phyloP scores from a whole-genome alignment of 2,888 invertebrate species.

The Rotaria magnacalcarata region DNA sequence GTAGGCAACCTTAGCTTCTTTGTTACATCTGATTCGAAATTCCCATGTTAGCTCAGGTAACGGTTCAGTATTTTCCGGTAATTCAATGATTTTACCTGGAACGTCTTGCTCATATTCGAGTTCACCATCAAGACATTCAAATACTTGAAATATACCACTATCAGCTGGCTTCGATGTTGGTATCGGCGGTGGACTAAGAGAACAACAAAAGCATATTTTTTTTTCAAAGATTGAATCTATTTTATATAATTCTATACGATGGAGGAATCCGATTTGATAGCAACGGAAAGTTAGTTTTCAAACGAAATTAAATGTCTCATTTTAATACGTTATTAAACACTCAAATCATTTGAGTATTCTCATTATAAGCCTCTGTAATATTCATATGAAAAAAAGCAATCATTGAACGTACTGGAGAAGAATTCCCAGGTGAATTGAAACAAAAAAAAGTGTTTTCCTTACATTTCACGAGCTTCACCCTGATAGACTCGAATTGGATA shows the following conservation, averaged over 20 bases:
- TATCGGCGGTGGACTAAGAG: not conserved
- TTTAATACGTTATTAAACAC: too few relatives aligned
- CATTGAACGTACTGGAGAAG: too few relatives aligned
- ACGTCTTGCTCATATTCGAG: slow-evolving; percentile 46
- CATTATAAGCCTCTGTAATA: too few relatives aligned
- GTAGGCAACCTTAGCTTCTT: slow-evolving; percentile 91
- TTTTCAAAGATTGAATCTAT: too few relatives aligned
- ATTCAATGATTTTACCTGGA: slow-evolving; percentile 34
- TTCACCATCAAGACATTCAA: slow-evolving; percentile 41
- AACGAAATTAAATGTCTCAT: too few relatives aligned
- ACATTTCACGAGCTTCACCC: not conserved
- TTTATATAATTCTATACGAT: too few relatives aligned
- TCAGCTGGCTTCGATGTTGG: not conserved
- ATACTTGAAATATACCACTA: slow-evolving; percentile 37
- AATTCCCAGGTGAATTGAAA: too few relatives aligned
- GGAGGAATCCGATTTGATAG: too few relatives aligned
- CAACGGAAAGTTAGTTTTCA: too few relatives aligned
- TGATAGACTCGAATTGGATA: not conserved
- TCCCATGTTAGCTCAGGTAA: not conserved
- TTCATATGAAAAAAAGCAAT: too few relatives aligned
- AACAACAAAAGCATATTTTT: not conserved
- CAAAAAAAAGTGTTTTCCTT: not conserved
- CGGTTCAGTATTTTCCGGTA: not conserved
- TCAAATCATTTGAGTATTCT: too few relatives aligned
- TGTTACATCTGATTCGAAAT: slow-evolving; percentile 67